Percentiles rank a stretch among this genome's conserved stretches.
phyloP scores from a whole-genome alignment of 2,888 invertebrate genomes.

The Xestia xanthographa region DNA sequence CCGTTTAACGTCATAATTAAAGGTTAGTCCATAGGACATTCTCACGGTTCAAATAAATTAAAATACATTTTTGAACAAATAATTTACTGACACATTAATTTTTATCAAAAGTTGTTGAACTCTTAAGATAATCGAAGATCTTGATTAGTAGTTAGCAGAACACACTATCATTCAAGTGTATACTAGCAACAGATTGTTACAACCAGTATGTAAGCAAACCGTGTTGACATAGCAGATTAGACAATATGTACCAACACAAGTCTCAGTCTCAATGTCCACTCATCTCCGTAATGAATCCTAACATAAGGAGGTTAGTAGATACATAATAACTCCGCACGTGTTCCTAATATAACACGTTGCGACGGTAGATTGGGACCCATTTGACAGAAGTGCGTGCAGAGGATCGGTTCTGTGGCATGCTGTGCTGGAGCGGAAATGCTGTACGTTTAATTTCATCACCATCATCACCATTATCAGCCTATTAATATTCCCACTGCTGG shows the following conservation, averaged over 20 bases:
- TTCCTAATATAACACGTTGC: neutral
- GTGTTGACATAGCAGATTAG: conserved; percentile 51
- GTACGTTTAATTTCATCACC: neutral
- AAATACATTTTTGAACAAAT: neutral
- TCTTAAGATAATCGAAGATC: neutral
- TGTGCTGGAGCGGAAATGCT: no score
- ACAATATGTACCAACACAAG: neutral
- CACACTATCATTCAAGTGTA: neutral
- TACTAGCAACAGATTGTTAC: conserved; percentile 14
- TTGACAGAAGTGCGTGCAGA: neutral
- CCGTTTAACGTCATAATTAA: neutral
- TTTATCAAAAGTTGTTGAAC: neutral
- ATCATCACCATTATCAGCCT: no score
- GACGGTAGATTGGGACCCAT: neutral
- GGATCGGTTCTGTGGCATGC: neutral
- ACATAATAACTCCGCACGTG: neutral
- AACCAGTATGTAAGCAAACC: conserved; percentile 4
- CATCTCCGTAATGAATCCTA: conserved; percentile 33
- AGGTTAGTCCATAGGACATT: no score
- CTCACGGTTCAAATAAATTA: neutral
- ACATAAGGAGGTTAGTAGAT: neutral
- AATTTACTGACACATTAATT: neutral
- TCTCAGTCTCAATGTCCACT: conserved; percentile 14
- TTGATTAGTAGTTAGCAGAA: neutral
- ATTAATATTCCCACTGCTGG: no score